A percentile compares a stretch with the other conserved stretches of the same genome.
Conservation (phyloP, 2,113 vertebrate genomes). For the Scopus umbretta region DNA sequence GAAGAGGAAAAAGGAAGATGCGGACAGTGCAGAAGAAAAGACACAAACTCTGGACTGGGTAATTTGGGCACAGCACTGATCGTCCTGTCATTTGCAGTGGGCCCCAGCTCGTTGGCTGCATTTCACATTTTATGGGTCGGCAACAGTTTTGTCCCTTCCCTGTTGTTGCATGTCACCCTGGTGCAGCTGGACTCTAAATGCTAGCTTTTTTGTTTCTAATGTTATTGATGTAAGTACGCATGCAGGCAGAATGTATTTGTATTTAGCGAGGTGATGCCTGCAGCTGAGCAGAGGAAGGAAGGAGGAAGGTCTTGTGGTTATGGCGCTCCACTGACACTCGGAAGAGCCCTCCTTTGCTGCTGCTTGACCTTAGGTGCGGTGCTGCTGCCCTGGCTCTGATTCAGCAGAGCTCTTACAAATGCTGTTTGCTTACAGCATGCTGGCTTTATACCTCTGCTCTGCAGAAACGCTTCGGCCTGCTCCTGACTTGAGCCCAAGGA, state of each 20-base stretch:
- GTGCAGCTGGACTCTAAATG: neutral
- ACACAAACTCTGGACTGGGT: neutral
- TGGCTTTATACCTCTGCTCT: neutral
- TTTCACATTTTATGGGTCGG: neutral
- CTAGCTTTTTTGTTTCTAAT: neutral
- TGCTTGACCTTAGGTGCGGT: accelerated
- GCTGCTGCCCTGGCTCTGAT: accelerated
- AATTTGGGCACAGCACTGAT: neutral
- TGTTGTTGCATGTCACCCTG: neutral
- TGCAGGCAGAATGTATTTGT: neutral
- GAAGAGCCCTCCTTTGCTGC: neutral
- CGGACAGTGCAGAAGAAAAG: neutral
- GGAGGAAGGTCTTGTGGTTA: neutral
- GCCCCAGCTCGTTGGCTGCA: neutral
- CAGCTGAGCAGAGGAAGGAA: neutral
- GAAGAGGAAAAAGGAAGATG: neutral
- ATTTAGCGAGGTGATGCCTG: neutral
- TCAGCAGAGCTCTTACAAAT: neutral
- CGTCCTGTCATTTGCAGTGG: neutral
- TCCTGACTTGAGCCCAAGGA: neutral
- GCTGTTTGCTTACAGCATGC: neutral
- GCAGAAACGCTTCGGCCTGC: neutral
- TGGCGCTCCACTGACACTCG: neutral
- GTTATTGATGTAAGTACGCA: neutral
- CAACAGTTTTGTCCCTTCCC: neutral